phyloP scores from a whole-genome alignment of 2,113 vertebrate species.

The human region DNA sequence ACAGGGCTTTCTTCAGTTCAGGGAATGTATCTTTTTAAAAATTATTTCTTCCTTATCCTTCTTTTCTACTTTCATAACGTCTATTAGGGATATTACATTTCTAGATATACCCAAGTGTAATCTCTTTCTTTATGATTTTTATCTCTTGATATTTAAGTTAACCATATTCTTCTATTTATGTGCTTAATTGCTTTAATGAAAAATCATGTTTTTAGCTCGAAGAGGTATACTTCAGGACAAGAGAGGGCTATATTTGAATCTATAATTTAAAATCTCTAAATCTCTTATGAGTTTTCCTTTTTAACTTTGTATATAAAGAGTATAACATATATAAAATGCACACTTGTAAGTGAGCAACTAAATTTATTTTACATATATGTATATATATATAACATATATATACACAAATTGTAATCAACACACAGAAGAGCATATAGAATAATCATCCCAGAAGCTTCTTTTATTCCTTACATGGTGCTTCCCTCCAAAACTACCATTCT shows the following conservation, averaged over 20 bases:
- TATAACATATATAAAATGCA: neutral
- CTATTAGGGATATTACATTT: neutral
- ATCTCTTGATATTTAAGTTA: neutral
- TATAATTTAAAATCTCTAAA: neutral
- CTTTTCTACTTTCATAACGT: neutral
- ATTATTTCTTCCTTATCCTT: neutral
- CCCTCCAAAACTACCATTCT: neutral
- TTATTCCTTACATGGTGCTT: neutral
- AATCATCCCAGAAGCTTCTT: neutral
- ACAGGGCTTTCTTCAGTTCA: neutral
- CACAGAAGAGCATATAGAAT: neutral
- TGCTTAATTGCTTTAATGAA: neutral
- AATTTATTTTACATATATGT: neutral
- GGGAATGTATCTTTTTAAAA: neutral
- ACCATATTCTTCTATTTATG: neutral
- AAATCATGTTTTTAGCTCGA: neutral
- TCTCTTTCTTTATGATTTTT: neutral
- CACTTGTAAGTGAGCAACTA: neutral
- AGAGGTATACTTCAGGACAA: neutral
- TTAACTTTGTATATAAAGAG: neutral
- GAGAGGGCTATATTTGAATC: neutral
- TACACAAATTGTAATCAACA: neutral
- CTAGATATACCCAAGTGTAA: neutral
- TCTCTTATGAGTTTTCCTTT: neutral
- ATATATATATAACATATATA: neutral